phyloP scores from a whole-genome alignment of 35 echinoderm and acorn worm genomes.

The Ophiothrix spiculata region DNA sequence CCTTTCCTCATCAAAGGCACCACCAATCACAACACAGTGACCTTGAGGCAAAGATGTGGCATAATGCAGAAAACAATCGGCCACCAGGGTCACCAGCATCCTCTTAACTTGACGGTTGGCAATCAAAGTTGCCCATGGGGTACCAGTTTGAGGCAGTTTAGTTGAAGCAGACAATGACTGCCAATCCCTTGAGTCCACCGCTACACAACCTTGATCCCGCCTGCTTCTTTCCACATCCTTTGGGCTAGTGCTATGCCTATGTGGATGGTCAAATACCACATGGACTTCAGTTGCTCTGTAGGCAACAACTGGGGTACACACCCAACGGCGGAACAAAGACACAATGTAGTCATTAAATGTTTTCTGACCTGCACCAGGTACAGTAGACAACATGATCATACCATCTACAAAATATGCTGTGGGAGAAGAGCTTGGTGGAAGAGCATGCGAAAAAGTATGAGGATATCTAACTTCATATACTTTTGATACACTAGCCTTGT shows the following conservation, averaged over 20 bases:
- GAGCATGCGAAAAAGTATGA: background rate
- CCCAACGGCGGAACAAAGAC: background rate
- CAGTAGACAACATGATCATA: background rate
- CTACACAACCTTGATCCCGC: background rate
- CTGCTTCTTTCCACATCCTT: conserved; percentile 32
- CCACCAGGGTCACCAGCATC: background rate
- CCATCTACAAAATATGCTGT: background rate
- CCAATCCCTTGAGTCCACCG: background rate
- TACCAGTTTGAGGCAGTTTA: background rate
- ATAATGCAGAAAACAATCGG: background rate
- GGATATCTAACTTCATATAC: background rate
- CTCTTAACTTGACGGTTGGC: background rate
- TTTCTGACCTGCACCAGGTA: background rate
- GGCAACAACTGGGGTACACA: background rate
- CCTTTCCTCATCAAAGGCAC: background rate
- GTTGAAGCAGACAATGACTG: background rate
- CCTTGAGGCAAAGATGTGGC: background rate
- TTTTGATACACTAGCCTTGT: background rate
- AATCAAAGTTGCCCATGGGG: background rate
- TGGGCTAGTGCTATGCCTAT: conserved; percentile 17
- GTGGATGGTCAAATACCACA: conserved; percentile 42
- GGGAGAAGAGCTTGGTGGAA: background rate
- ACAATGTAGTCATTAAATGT: background rate
- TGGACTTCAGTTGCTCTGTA: conserved; percentile 10
- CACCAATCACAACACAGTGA: background rate